Base-by-base conservation (phyloP, 2,113 vertebrate species). In the Neoarius graeffei region DNA sequence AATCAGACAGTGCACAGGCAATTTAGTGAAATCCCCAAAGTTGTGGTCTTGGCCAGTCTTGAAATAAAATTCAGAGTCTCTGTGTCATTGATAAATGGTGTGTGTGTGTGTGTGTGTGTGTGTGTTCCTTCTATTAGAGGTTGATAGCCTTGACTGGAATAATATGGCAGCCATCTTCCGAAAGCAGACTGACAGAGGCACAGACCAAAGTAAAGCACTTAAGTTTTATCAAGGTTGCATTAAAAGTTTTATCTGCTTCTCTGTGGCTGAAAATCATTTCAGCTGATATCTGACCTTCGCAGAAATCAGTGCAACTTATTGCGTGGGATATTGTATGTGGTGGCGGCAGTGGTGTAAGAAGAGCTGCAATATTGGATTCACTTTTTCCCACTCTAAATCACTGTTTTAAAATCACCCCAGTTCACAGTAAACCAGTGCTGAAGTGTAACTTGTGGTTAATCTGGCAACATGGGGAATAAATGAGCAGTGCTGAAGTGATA, bases 41-140 rank as follows among this genome's bases (percentile, higher is more conserved):
- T 42, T 42, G 42, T 42, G 42, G 42, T 42, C 42, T 42, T 42
- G 42, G 42, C 3, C 42, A 42, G 42, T 42, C 42, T 42, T 42
- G 42, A 42, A 42, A 42, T 42, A 42, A 42, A 42, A 42, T 42
- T 4, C 42, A 3, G 42, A 42, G 42, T 42, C 42, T 42, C 42
- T 42, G 42, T 42, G 42, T 42, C 42, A 42, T 80, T 88, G 84
- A 90, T 88, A 62, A 87, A 84, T 90, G 80, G 42, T 42, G 42
- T 42, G 42, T 42, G 35, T 42, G 35, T 35, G 42, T 42, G 35
- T 42, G 35, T 35, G 30, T 30, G 69, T 35, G 48, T 84, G 62
- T 35, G 52, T 79, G 80, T 77, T 42, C 71, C 71, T 56, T 20
- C 79, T 83, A 69, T 83, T 71, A 69, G 79, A 60, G 67, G 60